Evolutionary conservation across 2,797 vertebrate genomes (phyloP), one percentile per base, ranked within the genome.

Genomic region (Australoheros facetus): DNA sequence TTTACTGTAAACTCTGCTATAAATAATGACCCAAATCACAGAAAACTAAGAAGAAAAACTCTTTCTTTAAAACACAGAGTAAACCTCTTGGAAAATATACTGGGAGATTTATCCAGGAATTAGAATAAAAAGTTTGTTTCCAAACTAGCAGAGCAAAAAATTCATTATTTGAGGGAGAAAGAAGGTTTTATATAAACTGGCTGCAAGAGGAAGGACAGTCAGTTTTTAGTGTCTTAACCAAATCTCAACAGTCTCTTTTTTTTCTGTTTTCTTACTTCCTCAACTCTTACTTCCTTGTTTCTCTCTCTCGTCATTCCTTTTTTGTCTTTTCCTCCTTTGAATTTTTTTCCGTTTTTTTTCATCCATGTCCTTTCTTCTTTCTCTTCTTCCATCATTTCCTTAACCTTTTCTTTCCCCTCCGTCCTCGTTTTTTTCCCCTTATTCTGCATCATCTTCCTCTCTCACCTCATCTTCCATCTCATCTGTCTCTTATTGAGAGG

Each of bases 401-500:
- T 17, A 4, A 13, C 55, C 6, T 23, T 66, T 17, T 2, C 17
- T 19, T 28, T 32, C 7, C 19, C 32, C 45, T 54, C 23, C 73
- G 7, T 62, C 51, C 28, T 80, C 9, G 37, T 71, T 55, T 56
- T 32, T 34, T 34, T 34, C 4, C 28, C 28, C 57, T 30, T 71
- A n/a, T n/a, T 60, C 74, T 55, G 30, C 71, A 37, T 73, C 57
- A 19, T 48, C 5, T 4, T 39, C 32, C 32, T 30, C 79, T 42
- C 54, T 39, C 30, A 7, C 60, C 34, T 69, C 17, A 74, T 70
- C 73, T 71, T 81, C 16, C 56, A 51, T 79, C 79, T 83, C 85
- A 79, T 91, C 85, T 39, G 74, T 91, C 81, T 87, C 81, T 84
- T 6, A 55, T 88, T 84, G 87, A 87, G 86, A 70, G 82, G 81